Conservation (phyloP, 2,113 vertebrate species). For the Himantopus leucocephalus region DNA sequence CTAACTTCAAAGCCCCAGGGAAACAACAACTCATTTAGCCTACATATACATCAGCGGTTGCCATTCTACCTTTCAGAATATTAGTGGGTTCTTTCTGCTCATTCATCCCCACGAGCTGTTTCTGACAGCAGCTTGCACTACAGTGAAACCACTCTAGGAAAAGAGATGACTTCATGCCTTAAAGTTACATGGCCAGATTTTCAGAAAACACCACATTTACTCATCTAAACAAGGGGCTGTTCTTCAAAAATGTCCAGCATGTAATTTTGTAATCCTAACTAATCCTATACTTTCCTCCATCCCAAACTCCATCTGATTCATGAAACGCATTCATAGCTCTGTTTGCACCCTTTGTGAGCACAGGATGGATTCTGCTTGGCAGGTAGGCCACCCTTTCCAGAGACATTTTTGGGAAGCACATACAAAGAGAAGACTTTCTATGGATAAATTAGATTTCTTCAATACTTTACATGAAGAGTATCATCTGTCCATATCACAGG, state of each 20-base stretch:
- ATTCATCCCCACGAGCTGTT: not conserved
- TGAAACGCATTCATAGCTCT: not conserved
- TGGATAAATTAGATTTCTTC: not conserved
- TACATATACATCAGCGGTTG: not conserved
- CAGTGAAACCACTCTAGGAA: not conserved
- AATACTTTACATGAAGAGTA: not conserved
- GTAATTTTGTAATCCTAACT: not conserved
- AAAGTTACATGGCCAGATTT: not conserved
- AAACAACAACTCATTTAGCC: slow-evolving; percentile 1
- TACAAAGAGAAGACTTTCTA: not conserved
- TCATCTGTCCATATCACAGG: not conserved
- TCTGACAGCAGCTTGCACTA: not conserved
- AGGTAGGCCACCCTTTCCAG: not conserved
- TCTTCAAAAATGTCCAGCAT: not conserved
- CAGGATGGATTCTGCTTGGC: fast-evolving
- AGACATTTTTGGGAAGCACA: not conserved
- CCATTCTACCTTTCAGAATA: not conserved
- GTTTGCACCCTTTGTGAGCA: not conserved
- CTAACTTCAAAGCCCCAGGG: not conserved
- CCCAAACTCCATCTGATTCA: not conserved
- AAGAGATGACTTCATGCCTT: not conserved
- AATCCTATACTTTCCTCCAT: not conserved
- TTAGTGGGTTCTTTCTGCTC: not conserved
- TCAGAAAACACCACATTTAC: not conserved
- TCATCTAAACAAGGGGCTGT: not conserved